Evolutionary conservation across 2,797 vertebrate species (phyloP), one percentile per base, ranked within the genome.

Genomic region (Phataginus tetradactyla): DNA sequence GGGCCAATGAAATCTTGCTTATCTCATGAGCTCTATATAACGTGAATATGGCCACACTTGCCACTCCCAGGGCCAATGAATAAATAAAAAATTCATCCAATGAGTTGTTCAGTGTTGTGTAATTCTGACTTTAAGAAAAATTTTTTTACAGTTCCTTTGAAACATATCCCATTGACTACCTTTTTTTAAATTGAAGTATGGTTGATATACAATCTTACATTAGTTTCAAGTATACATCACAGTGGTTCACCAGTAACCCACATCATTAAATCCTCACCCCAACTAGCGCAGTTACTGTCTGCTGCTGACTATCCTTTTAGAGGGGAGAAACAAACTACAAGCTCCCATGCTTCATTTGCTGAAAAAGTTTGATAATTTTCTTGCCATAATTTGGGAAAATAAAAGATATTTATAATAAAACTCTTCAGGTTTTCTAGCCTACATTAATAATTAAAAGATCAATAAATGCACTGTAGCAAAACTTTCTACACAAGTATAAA

Each of bases 401-500:
- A 95, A 74, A 89, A 90, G 91, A 69, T 25, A 92, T 53, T 94
- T 95, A 45, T 17, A 75, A 0, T 71, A 77, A 95, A 95, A 42
- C 66, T 89, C 51, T 96, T 91, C 42, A 29, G 68, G 6, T 96
- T 89, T 53, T 94, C 86, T 90, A 80, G 45, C 57, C 63, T 91
- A 49, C 93, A 94, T 96, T 96, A 96, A 97, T 96, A 97, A 98
- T 97, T 95, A 96, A 97, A 96, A 96, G 83, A 96, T 97, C 94
- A 94, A 94, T 97, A 97, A 96, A 51, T 74, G 66, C 92, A 97
- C 71, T 78, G 85, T 91, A 74, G 94, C 79, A 94, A 72, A 97
- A 90, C 37, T 96, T 96, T 96, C 95, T 94, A 42, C 23, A 49
- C 95, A 80, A 84, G 83, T 96, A 93, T 96, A 93, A 96, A 96